phyloP scores from a whole-genome alignment of 2,888 invertebrate species.

The Laspeyria flexula region DNA sequence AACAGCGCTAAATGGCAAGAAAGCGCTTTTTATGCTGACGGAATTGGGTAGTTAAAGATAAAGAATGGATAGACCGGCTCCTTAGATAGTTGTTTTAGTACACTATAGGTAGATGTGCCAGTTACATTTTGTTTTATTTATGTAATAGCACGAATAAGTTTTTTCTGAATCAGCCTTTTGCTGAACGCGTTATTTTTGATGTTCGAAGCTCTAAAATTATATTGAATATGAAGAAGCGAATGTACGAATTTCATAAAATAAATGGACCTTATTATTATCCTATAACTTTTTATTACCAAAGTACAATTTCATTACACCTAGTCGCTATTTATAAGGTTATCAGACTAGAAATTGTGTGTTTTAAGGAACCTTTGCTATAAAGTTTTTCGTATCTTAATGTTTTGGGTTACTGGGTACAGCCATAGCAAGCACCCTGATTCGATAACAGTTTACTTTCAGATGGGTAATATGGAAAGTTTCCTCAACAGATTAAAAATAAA shows the following conservation, averaged over 20 bases:
- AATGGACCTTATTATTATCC: neutral
- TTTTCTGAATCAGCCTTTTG: conserved; percentile 21
- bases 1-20: conserved; percentile 80
- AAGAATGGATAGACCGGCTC: conserved; percentile 73
- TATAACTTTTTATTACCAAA: too few relatives aligned
- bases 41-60: conserved; percentile 78
- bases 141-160: conserved; percentile 34
- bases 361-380: too few relatives aligned
- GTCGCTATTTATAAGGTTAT: too few relatives aligned
- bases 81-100: conserved; percentile 60
- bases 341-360: too few relatives aligned
- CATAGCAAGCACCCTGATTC: too few relatives aligned
- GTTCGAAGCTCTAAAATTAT: conserved; percentile 9
- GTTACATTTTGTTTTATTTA: conserved; percentile 47
- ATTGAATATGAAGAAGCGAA: conserved; percentile 23
- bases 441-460: too few relatives aligned
- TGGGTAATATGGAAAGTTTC: too few relatives aligned
- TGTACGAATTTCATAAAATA: neutral
- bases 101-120: conserved; percentile 40
- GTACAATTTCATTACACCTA: too few relatives aligned
- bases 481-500: neutral
- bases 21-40: conserved; percentile 79
- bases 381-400: too few relatives aligned
- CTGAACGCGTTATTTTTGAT: conserved; percentile 30
- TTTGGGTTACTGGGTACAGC: too few relatives aligned